These are phyloP conservation scores for Craniophora ligustri DNA, from an alignment of 2,888 invertebrate species.

Conservation along the genomic window DNA sequence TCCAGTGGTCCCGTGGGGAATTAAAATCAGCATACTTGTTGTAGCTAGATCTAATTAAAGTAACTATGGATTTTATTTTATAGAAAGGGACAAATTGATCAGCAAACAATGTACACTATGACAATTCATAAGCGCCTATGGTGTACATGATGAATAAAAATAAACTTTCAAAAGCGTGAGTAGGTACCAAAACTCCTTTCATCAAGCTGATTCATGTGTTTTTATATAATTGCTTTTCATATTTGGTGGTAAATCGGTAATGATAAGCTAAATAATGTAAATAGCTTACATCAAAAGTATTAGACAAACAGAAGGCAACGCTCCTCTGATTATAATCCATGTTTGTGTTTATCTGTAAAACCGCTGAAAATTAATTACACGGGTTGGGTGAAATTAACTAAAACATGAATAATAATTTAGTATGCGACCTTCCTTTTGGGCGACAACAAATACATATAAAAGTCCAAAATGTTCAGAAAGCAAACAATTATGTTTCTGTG, in stretches of 20 bases:
- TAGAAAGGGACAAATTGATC: no score
- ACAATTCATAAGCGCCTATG: no score
- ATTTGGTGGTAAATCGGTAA: background rate
- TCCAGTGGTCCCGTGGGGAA: no score
- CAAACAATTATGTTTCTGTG: no score
- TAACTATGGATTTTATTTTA: no score
- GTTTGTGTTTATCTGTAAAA: slow-evolving; percentile 55
- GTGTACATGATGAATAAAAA: no score
- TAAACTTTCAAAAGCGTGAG: no score
- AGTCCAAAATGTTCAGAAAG: background rate
- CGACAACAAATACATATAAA: slow-evolving; percentile 6
- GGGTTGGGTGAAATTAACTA: slow-evolving; percentile 54
- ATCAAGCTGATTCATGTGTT: no score
- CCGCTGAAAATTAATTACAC: slow-evolving; percentile 60
- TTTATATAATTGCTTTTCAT: background rate
- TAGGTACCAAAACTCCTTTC: background rate
- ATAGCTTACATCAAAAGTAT: slow-evolving; percentile 33
- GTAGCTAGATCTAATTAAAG: no score
- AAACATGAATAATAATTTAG: slow-evolving; percentile 49
- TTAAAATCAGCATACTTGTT: no score
- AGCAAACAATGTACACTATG: no score
- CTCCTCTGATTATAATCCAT: slow-evolving; percentile 50
- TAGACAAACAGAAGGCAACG: slow-evolving; percentile 43
- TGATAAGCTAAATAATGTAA: slow-evolving; percentile 17
- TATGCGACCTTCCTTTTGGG: slow-evolving; percentile 13